phyloP scores from a whole-genome alignment of 2,113 vertebrate genomes.

The Stigmatopora argus region DNA sequence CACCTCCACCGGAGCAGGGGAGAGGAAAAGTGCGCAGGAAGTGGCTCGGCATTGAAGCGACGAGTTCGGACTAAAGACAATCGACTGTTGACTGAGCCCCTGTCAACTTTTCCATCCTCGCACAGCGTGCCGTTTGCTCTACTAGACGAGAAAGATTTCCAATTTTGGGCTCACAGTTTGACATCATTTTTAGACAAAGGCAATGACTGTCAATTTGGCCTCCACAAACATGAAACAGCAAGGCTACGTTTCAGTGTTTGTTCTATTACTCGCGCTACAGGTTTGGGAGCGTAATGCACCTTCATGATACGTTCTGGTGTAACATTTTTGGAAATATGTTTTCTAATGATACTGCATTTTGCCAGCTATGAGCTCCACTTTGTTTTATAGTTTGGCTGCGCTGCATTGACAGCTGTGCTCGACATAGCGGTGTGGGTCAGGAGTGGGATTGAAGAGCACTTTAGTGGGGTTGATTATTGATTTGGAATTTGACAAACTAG shows the following conservation, averaged over 20 bases:
- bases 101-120: constrained; percentile 3
- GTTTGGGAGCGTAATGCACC: neutral
- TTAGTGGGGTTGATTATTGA: too few relatives aligned
- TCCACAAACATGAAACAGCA: neutral
- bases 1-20: constrained; percentile 21
- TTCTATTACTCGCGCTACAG: neutral
- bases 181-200: neutral
- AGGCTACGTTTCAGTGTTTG: neutral
- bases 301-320: neutral
- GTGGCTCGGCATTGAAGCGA: constrained; percentile 14
- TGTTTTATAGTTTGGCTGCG: too few relatives aligned
- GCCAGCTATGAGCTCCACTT: too few relatives aligned
- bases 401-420: too few relatives aligned
- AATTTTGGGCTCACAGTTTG: constrained; percentile 1
- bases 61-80: constrained; percentile 15
- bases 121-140: neutral
- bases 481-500: too few relatives aligned
- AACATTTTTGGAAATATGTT: neutral
- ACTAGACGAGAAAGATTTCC: neutral
- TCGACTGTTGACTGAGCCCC: constrained; percentile 8
- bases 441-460: too few relatives aligned
- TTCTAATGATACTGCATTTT: too few relatives aligned
- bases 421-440: too few relatives aligned
- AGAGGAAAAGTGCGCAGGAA: constrained; percentile 40
- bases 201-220: neutral